phyloP scores from a whole-genome alignment of 2,113 vertebrate species.

The Pleuronectes platessa region DNA sequence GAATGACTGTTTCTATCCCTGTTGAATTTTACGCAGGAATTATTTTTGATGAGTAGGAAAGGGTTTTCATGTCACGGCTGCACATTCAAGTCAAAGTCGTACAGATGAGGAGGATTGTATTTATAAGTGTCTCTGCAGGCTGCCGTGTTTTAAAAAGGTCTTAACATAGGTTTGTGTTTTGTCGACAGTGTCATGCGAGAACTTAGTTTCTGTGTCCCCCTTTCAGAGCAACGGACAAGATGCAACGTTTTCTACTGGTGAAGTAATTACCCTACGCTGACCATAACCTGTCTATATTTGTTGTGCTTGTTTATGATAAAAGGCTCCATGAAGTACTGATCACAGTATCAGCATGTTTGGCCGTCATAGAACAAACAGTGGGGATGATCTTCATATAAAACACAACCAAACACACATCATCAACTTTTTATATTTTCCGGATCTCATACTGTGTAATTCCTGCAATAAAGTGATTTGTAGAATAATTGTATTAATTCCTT shows the following conservation, averaged over 20 bases:
- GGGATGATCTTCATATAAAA: conserved; percentile 33
- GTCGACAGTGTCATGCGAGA: conserved; percentile 4
- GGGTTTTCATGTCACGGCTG: conserved; percentile 3
- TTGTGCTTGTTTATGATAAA: conserved; percentile 27
- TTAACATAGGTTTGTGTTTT: conserved; percentile 11
- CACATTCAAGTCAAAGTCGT: conserved; percentile 12
- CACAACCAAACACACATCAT: conserved; percentile 20
- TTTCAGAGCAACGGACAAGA: conserved; percentile 28
- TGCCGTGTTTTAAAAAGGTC: conserved; percentile 24
- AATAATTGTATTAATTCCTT: background rate
- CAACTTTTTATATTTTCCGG: conserved; percentile 38
- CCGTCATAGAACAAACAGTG: conserved; percentile 14
- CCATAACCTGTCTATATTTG: conserved; percentile 16
- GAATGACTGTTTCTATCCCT: conserved; percentile 16
- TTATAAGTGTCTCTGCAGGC: conserved; percentile 24
- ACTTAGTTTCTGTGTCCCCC: background rate
- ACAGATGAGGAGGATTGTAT: conserved; percentile 12
- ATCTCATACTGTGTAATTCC: conserved; percentile 58
- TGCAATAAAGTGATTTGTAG: conserved; percentile 74
- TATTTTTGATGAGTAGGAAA: background rate
- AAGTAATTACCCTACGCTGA: conserved; percentile 12
- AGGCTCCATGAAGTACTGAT: conserved; percentile 24
- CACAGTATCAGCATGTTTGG: conserved; percentile 22
- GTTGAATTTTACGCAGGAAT: conserved; percentile 13
- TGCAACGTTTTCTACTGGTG: conserved; percentile 12